Conservation (phyloP, 2,113 vertebrate genomes). For the Scolopax mira region DNA sequence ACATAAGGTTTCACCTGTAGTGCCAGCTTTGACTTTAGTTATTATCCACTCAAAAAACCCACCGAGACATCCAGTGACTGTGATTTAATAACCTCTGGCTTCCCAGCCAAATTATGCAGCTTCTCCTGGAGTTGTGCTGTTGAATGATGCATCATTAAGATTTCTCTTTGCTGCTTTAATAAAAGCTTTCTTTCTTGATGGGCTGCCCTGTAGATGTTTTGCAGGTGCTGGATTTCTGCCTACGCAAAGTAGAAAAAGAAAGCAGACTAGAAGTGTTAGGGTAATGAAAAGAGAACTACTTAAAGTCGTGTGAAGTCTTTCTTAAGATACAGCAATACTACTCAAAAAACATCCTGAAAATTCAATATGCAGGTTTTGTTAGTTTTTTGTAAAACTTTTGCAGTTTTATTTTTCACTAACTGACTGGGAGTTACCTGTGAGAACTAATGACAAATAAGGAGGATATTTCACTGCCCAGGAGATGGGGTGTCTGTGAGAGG, state of each 20-base stretch:
- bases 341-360: background rate
- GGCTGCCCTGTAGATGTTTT: conserved; percentile 10
- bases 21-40: background rate
- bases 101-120: background rate
- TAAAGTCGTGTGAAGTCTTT: background rate
- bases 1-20: background rate
- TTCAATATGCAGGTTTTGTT: background rate
- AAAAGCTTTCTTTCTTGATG: conserved; percentile 65
- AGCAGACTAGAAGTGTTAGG: background rate
- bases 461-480: background rate
- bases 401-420: background rate
- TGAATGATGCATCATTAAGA: conserved; percentile 40
- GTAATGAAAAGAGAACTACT: background rate
- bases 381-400: background rate
- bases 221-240: conserved; percentile 70
- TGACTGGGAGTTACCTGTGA: background rate
- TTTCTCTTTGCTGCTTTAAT: conserved; percentile 64
- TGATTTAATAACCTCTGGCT: background rate
- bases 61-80: background rate
- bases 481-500: background rate
- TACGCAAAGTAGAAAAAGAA: background rate
- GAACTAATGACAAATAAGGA: background rate
- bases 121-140: conserved; percentile 19
- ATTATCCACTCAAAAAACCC: background rate
- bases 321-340: background rate